A percentile compares a stretch with the other conserved stretches of the same genome.
phyloP scores from a whole-genome alignment of 2,797 vertebrate genomes.

The Stomatorhinus walkeri region DNA sequence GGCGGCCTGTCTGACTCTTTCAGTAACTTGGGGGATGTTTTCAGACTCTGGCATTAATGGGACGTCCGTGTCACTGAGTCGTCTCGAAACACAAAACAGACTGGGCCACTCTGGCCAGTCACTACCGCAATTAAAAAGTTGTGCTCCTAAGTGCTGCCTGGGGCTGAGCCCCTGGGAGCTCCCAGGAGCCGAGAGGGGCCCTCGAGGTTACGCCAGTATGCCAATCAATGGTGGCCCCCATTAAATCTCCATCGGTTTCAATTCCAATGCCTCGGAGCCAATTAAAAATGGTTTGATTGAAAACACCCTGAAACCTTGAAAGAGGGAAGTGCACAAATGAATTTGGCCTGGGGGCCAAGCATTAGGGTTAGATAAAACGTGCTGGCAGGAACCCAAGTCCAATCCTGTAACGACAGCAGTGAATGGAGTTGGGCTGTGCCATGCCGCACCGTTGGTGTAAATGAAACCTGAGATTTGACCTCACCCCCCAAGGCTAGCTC shows the following conservation, averaged over 20 bases:
- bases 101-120: constrained; percentile 23
- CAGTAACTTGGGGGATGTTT: not conserved
- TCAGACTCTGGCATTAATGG: not conserved
- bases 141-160: constrained; percentile 22
- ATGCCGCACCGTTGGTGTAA: constrained; percentile 40
- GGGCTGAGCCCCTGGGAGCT: constrained; percentile 33
- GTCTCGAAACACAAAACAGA: constrained; percentile 24
- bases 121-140: constrained; percentile 38
- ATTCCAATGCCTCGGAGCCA: constrained; percentile 63
- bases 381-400: constrained; percentile 47
- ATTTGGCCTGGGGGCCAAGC: constrained; percentile 37
- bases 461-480: constrained; percentile 51
- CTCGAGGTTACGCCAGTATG: constrained; percentile 48
- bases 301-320: constrained; percentile 55
- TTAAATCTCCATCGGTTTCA: constrained; percentile 64
- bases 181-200: constrained; percentile 39
- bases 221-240: constrained; percentile 52
- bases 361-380: constrained; percentile 54
- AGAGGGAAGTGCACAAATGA: constrained; percentile 39
- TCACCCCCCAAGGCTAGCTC: constrained; percentile 41
- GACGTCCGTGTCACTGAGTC: not conserved
- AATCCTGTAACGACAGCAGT: constrained; percentile 39
- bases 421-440: constrained; percentile 27
- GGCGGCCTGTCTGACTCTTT: not conserved
- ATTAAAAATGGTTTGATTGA: constrained; percentile 61